Evolutionary conservation across 2,113 vertebrate species (phyloP).

Genomic region (Ctenodactylus gundi): DNA sequence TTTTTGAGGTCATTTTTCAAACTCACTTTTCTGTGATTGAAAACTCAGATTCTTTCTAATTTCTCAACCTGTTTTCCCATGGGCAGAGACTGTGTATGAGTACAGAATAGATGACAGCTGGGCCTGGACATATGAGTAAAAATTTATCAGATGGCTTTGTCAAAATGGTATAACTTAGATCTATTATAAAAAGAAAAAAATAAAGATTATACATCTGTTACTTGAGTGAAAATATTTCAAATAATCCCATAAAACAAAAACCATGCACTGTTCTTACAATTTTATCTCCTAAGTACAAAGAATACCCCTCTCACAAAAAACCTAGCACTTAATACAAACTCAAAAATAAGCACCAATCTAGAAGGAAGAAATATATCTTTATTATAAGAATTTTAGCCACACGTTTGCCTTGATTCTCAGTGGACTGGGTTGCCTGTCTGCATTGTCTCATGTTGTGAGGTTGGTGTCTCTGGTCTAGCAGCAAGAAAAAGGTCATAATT

Average conservation of each 20-base stretch:
- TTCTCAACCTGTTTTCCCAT: neutral
- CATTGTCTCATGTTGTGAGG: no score
- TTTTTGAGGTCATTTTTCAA: neutral
- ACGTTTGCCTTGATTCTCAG: neutral
- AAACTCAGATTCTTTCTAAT: neutral
- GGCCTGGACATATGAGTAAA: neutral
- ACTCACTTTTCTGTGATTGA: neutral
- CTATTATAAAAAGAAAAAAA: neutral
- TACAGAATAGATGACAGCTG: neutral
- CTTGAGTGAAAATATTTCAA: neutral
- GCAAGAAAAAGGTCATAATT: neutral
- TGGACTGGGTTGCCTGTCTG: neutral
- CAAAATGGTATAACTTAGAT: neutral
- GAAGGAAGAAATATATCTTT: neutral
- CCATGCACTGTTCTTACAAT: neutral
- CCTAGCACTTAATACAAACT: neutral
- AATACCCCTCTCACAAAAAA: neutral
- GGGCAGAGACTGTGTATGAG: neutral
- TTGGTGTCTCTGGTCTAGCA: neutral
- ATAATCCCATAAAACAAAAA: neutral
- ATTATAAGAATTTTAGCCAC: neutral
- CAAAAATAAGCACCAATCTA: neutral
- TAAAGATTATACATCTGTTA: neutral
- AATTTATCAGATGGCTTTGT: neutral
- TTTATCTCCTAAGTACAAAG: neutral